A percentile compares a stretch with the other conserved stretches of the same genome.
phyloP scores from a whole-genome alignment of 2,113 vertebrate genomes.

The Pachyramphus minor region DNA sequence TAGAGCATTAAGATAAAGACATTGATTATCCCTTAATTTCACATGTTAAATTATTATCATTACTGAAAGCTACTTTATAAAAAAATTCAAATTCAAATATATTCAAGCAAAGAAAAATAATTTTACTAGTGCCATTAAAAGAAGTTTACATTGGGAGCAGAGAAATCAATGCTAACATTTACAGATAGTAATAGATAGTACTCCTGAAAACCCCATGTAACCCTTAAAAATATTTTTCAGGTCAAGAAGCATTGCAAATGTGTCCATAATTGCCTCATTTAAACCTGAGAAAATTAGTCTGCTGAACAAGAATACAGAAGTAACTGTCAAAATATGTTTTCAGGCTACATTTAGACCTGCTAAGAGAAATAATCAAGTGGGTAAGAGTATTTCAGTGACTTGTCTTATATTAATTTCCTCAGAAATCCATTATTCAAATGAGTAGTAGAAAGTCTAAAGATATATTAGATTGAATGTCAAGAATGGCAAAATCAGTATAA shows the following conservation, averaged over 20 bases:
- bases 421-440: not conserved
- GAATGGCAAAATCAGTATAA: not conserved
- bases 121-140: not conserved
- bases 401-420: not conserved
- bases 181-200: not conserved
- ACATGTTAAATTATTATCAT: not conserved
- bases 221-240: slow-evolving; percentile 70
- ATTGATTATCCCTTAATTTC: not conserved
- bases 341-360: slow-evolving; percentile 80
- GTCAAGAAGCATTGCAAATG: slow-evolving; percentile 83
- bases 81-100: not conserved
- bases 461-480: not conserved
- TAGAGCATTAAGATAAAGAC: not conserved
- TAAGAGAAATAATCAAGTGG: slow-evolving; percentile 73
- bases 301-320: slow-evolving; percentile 79
- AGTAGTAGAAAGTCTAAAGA: not conserved
- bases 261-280: slow-evolving; percentile 77
- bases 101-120: not conserved
- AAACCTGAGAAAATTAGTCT: slow-evolving; percentile 85
- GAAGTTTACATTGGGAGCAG: not conserved
- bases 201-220: not conserved
- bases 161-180: not conserved
- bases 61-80: not conserved
- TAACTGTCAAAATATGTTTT: slow-evolving; percentile 83
- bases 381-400: slow-evolving; percentile 70